Percentiles rank a stretch among this genome's conserved stretches.
Conservation (phyloP, 2,113 vertebrate species). For the Rissa tridactyla region DNA sequence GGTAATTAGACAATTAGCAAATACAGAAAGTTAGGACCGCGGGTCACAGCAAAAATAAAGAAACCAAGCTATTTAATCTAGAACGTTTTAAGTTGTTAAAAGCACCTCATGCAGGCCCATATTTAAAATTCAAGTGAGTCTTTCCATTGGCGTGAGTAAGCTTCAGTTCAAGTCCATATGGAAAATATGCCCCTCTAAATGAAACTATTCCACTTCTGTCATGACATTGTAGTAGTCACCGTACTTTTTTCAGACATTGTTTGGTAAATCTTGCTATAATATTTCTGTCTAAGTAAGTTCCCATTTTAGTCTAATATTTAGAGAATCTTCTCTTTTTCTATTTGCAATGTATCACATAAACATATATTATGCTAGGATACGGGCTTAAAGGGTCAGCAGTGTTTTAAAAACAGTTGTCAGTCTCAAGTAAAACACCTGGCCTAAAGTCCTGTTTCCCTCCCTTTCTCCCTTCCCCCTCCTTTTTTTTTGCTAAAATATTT, state of each 20-base stretch:
- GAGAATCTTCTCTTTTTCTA: slow-evolving; percentile 70
- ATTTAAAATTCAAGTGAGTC: not conserved
- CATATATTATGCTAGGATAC: slow-evolving; percentile 72
- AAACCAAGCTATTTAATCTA: not conserved
- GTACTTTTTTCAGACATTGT: slow-evolving; percentile 51
- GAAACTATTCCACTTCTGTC: slow-evolving; percentile 37
- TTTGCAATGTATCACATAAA: slow-evolving; percentile 77
- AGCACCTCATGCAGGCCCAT: accelerated
- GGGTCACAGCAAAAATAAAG: not conserved
- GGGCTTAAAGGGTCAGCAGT: slow-evolving; percentile 75
- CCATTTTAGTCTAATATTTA: slow-evolving; percentile 74
- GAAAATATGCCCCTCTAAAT: slow-evolving; percentile 37
- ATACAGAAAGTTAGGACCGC: not conserved
- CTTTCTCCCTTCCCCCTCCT: not conserved
- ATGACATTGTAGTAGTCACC: slow-evolving; percentile 15
- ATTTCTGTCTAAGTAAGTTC: slow-evolving; percentile 72
- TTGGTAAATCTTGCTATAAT: slow-evolving; percentile 46
- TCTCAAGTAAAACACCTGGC: slow-evolving; percentile 79
- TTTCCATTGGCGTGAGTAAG: not conserved
- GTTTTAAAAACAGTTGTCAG: slow-evolving; percentile 83
- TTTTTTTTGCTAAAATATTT: not conserved
- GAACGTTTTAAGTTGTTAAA: not conserved
- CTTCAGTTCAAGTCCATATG: not conserved
- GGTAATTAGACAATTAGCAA: not conserved
- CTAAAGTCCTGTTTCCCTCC: slow-evolving; percentile 8